phyloP scores from a whole-genome alignment of 2,797 vertebrate genomes.

The Tokudaia tokunoshimensis region DNA sequence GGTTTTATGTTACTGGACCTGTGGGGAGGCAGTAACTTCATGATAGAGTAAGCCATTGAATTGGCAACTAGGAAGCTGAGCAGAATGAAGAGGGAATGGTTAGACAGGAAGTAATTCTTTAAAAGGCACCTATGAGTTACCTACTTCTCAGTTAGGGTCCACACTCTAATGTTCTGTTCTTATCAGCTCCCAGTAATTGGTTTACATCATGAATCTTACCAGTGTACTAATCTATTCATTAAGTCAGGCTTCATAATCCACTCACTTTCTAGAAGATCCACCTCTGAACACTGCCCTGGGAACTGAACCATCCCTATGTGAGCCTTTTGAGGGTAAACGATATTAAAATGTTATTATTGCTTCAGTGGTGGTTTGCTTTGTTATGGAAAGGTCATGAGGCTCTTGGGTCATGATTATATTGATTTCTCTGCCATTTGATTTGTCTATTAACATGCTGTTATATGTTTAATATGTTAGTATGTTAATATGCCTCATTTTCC shows the following conservation, averaged over 20 bases:
- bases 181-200: not conserved
- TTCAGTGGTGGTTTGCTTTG: not conserved
- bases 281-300: not conserved
- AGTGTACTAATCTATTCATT: not conserved
- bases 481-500: not conserved
- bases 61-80: not conserved
- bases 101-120: not conserved
- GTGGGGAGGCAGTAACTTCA: not conserved
- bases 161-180: not conserved
- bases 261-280: not conserved
- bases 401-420: not conserved
- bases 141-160: not conserved
- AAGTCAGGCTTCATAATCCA: not conserved
- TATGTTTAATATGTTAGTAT: not conserved
- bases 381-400: not conserved
- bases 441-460: not conserved
- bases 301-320: not conserved
- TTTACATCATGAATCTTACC: not conserved
- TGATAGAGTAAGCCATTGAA: not conserved
- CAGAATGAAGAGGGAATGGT: not conserved
- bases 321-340: not conserved
- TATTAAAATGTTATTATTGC: not conserved
- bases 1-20: not conserved
- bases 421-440: constrained; percentile 39
- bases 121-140: not conserved